phyloP scores from a whole-genome alignment of 2,797 vertebrate species.

The Ctenosaura bakeri region DNA sequence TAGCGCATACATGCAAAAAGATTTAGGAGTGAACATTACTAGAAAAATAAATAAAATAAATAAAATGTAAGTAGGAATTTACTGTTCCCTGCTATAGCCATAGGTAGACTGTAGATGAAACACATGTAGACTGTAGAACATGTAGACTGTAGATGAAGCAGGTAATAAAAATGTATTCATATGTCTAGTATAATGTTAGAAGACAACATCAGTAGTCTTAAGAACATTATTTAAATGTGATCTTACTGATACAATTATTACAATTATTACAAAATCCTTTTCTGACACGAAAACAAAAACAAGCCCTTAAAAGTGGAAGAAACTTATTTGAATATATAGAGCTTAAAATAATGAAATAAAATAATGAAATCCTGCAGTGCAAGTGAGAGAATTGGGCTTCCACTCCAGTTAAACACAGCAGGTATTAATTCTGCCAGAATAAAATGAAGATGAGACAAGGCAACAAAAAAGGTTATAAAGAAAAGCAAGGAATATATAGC shows the following conservation, averaged over 20 bases:
- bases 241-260: background rate
- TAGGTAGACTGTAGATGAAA: background rate
- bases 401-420: constrained; percentile 11
- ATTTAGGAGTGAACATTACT: constrained; percentile 50
- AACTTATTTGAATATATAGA: too few relatives aligned
- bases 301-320: too few relatives aligned
- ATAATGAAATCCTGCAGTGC: background rate
- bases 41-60: constrained; percentile 50
- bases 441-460: constrained; percentile 13
- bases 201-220: constrained; percentile 34
- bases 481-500: background rate
- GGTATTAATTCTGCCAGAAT: constrained; percentile 18
- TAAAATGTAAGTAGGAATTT: constrained; percentile 33
- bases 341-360: constrained; percentile 28
- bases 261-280: background rate
- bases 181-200: constrained; percentile 32
- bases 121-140: rapidly evolving
- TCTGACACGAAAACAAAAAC: background rate
- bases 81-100: constrained; percentile 19
- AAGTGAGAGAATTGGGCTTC: constrained; percentile 17
- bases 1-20: constrained; percentile 35
- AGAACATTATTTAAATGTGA: constrained; percentile 57
- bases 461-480: background rate
- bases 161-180: constrained; percentile 13
- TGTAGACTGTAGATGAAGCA: background rate